Evolutionary conservation across 2,888 invertebrate genomes (phyloP), one percentile per base, ranked within the genome.

Genomic region (Leptinotarsa peninsularis): DNA sequence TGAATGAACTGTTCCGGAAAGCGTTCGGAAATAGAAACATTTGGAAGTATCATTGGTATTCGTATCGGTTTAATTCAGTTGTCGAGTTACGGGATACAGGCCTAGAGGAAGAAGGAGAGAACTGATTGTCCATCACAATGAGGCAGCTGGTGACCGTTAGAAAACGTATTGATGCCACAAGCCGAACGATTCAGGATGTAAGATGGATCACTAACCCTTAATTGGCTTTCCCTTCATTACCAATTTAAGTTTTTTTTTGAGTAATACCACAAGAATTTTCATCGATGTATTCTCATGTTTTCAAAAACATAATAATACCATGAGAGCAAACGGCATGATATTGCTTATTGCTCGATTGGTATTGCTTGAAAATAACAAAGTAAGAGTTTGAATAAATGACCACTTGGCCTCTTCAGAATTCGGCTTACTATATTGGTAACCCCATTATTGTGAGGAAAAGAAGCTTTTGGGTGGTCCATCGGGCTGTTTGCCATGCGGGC

Each of bases 61-160:
- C 63, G 63, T 63, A 63, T 43, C 63, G 33, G 33, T 63, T 43
- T 63, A 63, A 63, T 63, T 63, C 63, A 43, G 43, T 63, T 63
- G 63, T 63, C 17, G 63, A 63, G 63, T 33, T 43, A 33, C 63
- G n/a, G 43, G 27, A 63, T 10, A 63, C 63, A 43, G 15, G 58
- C n/a, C 63, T 63, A 4, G 18, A 63, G 43, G 63, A 18, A 63
- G 43, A n/a, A 63, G 43, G 10, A 43, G 63, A 43, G 63, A 18
- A 63, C 43, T 43, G 63, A 63, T 63, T 63, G 43, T 58, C 58
- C 58, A 58, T 58, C 21, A 4, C 58, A 58, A 58, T 58, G 58
- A 58, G 63, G 43, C 43, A 63, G 63, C 63, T 63, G 63, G 33
- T 33, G 63, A 63, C 33, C 58, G 13, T 58, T 27, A 7, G 33